phyloP scores from a whole-genome alignment of 2,888 invertebrate species.

The Scaptomyza tumidula region DNA sequence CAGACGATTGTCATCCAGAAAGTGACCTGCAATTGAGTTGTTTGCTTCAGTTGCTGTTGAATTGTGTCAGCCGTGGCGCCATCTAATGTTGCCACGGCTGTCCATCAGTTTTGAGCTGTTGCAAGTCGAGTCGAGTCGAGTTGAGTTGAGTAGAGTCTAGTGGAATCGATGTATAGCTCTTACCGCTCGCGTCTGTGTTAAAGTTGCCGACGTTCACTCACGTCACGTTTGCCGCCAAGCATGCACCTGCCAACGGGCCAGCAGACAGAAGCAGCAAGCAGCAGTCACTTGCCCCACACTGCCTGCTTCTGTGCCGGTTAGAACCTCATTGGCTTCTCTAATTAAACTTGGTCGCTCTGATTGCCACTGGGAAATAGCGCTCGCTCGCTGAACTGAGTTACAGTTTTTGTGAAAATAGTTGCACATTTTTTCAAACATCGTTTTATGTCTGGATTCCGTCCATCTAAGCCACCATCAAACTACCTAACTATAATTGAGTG shows the following conservation, averaged over 20 bases:
- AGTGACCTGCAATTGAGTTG: slow-evolving; percentile 83
- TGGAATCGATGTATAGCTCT: slow-evolving; percentile 40
- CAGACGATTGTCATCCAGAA: slow-evolving; percentile 84
- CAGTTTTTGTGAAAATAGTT: slow-evolving; percentile 78
- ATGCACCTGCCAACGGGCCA: slow-evolving; percentile 28
- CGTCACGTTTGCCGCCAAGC: slow-evolving; percentile 64
- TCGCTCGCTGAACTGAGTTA: slow-evolving; percentile 43
- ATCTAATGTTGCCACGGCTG: slow-evolving; percentile 77
- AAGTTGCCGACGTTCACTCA: slow-evolving; percentile 68
- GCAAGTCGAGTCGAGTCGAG: slow-evolving; percentile 23
- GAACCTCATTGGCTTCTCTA: slow-evolving; percentile 54
- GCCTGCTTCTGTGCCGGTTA: slow-evolving; percentile 5
- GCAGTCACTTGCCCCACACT: slow-evolving; percentile 18
- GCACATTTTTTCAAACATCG: slow-evolving; percentile 57
- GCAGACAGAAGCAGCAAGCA: not conserved
- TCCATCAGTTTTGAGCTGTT: slow-evolving; percentile 57
- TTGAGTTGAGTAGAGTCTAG: slow-evolving; percentile 20
- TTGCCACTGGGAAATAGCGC: slow-evolving; percentile 79
- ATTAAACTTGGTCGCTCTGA: slow-evolving; percentile 76
- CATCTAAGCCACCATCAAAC: slow-evolving; percentile 18
- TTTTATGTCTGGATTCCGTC: slow-evolving; percentile 16
- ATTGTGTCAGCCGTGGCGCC: slow-evolving; percentile 74
- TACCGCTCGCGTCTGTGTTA: slow-evolving; percentile 44
- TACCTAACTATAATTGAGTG: slow-evolving; percentile 50
- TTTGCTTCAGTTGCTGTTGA: slow-evolving; percentile 63